Conservation (phyloP, 2,888 invertebrate genomes). For the Syrphus vitripennis region DNA sequence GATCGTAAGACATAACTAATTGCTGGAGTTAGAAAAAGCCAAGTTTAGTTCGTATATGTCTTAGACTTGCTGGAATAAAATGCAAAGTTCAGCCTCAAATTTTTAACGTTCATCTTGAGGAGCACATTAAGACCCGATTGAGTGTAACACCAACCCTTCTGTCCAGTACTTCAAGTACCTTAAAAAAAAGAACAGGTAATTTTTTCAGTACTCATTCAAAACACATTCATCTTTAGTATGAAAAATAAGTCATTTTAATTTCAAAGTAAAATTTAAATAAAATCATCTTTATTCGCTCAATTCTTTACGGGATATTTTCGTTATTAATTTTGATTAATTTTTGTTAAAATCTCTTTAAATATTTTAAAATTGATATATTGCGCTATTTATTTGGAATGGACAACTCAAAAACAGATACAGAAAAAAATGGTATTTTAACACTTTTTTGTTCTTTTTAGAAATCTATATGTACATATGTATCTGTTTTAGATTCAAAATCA, state of each 20-base stretch:
- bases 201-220: not conserved
- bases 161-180: too few relatives aligned
- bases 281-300: constrained; percentile 22
- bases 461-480: not conserved
- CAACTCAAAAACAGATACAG: not conserved
- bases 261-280: not conserved
- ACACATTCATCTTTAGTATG: not conserved
- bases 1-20: too few relatives aligned
- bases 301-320: constrained; percentile 19
- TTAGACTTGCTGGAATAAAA: too few relatives aligned
- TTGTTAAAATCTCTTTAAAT: constrained; percentile 12
- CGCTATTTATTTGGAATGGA: constrained; percentile 31
- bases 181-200: too few relatives aligned
- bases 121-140: too few relatives aligned
- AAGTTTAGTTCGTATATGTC: too few relatives aligned
- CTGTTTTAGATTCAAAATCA: constrained; percentile 12
- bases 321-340: constrained; percentile 8
- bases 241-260: constrained; percentile 2
- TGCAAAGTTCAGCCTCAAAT: too few relatives aligned
- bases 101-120: too few relatives aligned
- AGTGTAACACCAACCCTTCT: too few relatives aligned
- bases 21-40: too few relatives aligned
- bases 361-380: constrained; percentile 39
- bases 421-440: constrained; percentile 13
- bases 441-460: not conserved